phyloP scores from a whole-genome alignment of 2,113 vertebrate genomes.

The Platanista minor region DNA sequence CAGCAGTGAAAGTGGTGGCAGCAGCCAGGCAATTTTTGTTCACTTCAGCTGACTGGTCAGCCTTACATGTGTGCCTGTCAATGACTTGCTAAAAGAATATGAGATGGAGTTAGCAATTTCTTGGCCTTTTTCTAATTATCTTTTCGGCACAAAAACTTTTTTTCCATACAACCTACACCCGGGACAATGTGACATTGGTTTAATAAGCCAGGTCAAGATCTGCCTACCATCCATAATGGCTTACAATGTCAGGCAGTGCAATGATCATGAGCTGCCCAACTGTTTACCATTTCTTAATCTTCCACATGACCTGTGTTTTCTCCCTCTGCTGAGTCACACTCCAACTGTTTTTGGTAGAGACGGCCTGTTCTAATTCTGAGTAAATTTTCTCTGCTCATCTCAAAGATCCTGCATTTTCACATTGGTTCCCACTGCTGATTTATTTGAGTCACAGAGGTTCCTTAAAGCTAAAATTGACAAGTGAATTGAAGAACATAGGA shows the following conservation, averaged over 20 bases:
- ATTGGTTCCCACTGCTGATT: conserved; percentile 23
- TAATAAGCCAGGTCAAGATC: neutral
- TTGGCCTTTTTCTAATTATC: neutral
- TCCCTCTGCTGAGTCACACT: conserved; percentile 44
- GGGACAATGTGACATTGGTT: neutral
- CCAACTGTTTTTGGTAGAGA: conserved; percentile 6
- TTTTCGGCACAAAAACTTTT: neutral
- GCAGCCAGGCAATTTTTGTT: neutral
- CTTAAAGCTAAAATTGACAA: conserved; percentile 49
- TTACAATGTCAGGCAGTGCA: neutral
- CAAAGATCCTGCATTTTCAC: conserved; percentile 30
- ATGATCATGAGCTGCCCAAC: neutral
- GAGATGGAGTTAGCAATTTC: neutral
- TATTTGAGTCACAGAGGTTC: conserved; percentile 48
- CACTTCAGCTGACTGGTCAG: neutral
- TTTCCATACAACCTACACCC: neutral
- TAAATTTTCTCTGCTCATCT: conserved; percentile 46
- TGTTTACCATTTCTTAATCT: conserved; percentile 18
- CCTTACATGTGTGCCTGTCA: neutral
- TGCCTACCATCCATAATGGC: neutral
- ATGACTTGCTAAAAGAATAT: neutral
- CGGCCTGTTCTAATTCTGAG: conserved; percentile 17
- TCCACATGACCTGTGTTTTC: neutral
- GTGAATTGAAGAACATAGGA: conserved; percentile 34
- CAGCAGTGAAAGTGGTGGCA: neutral